A percentile compares a stretch with the other conserved stretches of the same genome.
Evolutionary conservation across 2,113 vertebrate species (phyloP).

Genomic region (Lophotis ruficrista): DNA sequence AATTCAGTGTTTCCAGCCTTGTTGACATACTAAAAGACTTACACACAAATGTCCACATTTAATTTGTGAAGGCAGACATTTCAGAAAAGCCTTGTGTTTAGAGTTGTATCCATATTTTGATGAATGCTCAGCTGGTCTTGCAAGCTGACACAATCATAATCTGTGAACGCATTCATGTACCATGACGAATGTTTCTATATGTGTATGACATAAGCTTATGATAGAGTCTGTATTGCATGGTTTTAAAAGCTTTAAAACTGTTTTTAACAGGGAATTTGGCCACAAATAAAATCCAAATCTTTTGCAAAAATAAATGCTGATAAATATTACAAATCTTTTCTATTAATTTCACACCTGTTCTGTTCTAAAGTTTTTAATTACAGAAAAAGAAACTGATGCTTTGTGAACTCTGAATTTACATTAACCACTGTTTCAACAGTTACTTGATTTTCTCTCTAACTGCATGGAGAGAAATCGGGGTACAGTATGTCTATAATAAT

Average conservation of each 20-base stretch:
- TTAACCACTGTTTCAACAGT: slow-evolving; percentile 77
- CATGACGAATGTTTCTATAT: not conserved
- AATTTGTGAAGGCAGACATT: not conserved
- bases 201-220: not conserved
- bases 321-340: not conserved
- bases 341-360: not conserved
- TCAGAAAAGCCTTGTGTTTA: not conserved
- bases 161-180: not conserved
- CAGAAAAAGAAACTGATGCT: slow-evolving; percentile 76
- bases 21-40: not conserved
- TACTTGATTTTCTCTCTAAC: slow-evolving; percentile 79
- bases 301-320: not conserved
- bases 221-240: not conserved
- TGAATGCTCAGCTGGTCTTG: not conserved
- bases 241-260: not conserved
- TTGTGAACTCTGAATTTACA: slow-evolving; percentile 80
- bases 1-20: not conserved
- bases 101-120: not conserved
- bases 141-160: not conserved
- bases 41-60: not conserved
- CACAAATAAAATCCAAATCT: not conserved
- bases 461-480: slow-evolving; percentile 80
- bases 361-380: slow-evolving; percentile 72
- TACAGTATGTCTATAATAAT: not conserved
- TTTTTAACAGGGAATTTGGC: not conserved